Evolutionary conservation across 1,140 invertebrate species (phyloP).

Genomic region (Zaprionus tsacasi): DNA sequence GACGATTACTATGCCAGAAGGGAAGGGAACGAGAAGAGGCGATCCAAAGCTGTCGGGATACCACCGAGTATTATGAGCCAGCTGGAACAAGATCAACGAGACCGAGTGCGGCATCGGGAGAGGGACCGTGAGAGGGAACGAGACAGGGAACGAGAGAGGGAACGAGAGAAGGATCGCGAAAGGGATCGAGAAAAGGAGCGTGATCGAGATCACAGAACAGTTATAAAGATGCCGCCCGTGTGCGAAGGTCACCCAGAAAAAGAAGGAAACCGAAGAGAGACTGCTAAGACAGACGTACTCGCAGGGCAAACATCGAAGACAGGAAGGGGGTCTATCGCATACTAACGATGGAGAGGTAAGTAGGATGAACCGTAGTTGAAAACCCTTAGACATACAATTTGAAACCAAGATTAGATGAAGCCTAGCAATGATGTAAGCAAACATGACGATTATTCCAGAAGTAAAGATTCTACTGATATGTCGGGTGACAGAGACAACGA

Average conservation of each 20-base stretch:
- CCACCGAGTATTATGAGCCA: not conserved
- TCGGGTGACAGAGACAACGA: not conserved
- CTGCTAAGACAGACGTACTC: not conserved
- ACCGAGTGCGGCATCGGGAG: not conserved
- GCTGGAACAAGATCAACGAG: not conserved
- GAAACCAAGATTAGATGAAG: conserved; percentile 2
- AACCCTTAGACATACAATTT: not conserved
- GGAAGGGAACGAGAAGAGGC: conserved; percentile 33
- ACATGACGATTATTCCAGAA: not conserved
- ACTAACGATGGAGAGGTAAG: conserved; percentile 16
- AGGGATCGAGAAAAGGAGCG: not conserved
- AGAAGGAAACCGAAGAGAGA: not conserved
- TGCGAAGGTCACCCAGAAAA: conserved; percentile 5
- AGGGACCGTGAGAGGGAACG: not conserved
- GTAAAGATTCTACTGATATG: not conserved
- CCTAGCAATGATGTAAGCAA: not conserved
- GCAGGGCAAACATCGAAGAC: conserved; percentile 3
- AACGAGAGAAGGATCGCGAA: not conserved
- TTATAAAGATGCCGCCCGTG: not conserved
- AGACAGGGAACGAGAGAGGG: not conserved
- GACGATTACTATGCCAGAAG: conserved; percentile 8
- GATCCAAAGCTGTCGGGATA: not conserved
- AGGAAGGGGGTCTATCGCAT: conserved; percentile 18
- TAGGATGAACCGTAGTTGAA: not conserved
- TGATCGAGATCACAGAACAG: not conserved